These are phyloP conservation scores for Drosophila punjabiensis DNA, from an alignment of 1,140 invertebrate species.

Conservation along the genomic window DNA sequence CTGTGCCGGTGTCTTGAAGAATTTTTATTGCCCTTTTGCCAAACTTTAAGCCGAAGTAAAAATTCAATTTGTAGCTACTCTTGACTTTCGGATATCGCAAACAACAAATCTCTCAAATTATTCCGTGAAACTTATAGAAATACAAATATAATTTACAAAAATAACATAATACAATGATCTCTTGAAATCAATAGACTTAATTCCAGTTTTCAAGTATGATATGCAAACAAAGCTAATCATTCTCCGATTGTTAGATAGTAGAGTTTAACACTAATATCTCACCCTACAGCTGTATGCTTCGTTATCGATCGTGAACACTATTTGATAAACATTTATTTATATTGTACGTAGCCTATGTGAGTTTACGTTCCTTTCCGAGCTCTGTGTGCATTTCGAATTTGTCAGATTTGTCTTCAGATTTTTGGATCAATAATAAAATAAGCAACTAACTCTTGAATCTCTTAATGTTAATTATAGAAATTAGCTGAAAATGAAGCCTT, in stretches of 20 bases:
- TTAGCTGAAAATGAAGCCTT: neutral
- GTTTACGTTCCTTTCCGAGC: neutral
- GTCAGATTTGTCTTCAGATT: neutral
- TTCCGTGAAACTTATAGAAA: too few relatives aligned
- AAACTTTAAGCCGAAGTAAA: neutral
- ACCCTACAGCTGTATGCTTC: neutral
- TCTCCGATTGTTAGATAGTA: neutral
- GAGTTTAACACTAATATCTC: neutral
- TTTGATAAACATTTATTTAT: conserved; percentile 4
- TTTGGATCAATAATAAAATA: neutral
- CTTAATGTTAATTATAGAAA: neutral
- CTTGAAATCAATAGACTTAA: neutral
- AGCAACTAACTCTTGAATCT: neutral
- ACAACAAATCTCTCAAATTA: too few relatives aligned
- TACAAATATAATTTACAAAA: neutral
- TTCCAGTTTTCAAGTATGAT: neutral
- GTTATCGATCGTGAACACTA: conserved; percentile 1
- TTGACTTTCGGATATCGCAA: neutral
- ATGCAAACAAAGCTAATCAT: neutral
- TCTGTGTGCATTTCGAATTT: neutral
- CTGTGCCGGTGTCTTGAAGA: conserved; percentile 10
- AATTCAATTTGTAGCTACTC: conserved; percentile 8
- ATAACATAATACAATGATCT: neutral
- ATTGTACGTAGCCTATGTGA: conserved; percentile 6
- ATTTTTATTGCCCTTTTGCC: conserved; percentile 1